Percentiles rank a stretch among this genome's conserved stretches.
Evolutionary conservation across 2,888 invertebrate species (phyloP).

Genomic region (Malacosoma neustria): DNA sequence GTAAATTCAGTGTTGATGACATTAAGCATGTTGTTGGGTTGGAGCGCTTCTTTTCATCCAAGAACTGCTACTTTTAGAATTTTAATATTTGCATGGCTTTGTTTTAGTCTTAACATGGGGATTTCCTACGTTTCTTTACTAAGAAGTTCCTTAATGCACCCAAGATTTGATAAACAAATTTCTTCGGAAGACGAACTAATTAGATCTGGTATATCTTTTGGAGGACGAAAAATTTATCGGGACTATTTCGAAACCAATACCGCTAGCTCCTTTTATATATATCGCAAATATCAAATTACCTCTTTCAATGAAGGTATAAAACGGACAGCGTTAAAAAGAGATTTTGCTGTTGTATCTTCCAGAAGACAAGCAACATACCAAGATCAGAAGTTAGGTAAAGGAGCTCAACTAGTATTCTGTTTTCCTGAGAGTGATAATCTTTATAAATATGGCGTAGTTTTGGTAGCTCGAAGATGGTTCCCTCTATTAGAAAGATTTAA

Average conservation of each 20-base stretch:
- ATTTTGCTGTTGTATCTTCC: slow-evolving; percentile 62
- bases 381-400: slow-evolving; percentile 58
- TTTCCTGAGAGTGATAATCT: slow-evolving; percentile 59
- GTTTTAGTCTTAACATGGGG: slow-evolving; percentile 64
- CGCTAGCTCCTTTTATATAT: slow-evolving; percentile 62
- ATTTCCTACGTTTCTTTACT: slow-evolving; percentile 69
- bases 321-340: slow-evolving; percentile 44
- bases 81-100: slow-evolving; percentile 59
- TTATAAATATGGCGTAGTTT: slow-evolving; percentile 66
- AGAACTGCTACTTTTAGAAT: slow-evolving; percentile 55
- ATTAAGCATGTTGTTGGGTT: slow-evolving; percentile 61
- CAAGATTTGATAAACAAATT: slow-evolving; percentile 68
- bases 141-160: slow-evolving; percentile 68
- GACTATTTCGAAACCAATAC: slow-evolving; percentile 67
- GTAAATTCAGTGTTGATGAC: slow-evolving; percentile 61
- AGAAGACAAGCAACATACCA: slow-evolving; percentile 60
- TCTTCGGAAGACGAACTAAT: slow-evolving; percentile 57
- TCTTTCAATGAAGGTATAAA: slow-evolving; percentile 54
- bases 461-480: slow-evolving; percentile 60
- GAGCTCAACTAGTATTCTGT: slow-evolving; percentile 54
- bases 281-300: slow-evolving; percentile 58
- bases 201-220: slow-evolving; percentile 52
- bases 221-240: slow-evolving; percentile 65
- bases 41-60: slow-evolving; percentile 55
- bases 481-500: slow-evolving; percentile 59